Percentiles rank a stretch among this genome's conserved stretches.
Evolutionary conservation across 2,113 vertebrate species (phyloP).

Genomic region (Corapipo altera): DNA sequence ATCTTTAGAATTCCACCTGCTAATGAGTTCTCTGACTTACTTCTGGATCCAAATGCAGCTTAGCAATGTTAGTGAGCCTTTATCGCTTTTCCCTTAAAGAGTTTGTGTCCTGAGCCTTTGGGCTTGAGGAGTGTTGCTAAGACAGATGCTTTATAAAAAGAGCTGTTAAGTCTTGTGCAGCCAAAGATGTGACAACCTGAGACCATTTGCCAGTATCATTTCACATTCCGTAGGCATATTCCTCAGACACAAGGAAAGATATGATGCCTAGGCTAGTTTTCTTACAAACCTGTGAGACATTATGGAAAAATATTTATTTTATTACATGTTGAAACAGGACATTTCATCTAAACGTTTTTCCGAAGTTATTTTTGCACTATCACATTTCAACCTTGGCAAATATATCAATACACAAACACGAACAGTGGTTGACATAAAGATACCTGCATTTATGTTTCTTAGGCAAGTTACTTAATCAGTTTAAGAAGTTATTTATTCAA

Average conservation of each 20-base stretch:
- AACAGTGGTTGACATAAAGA: neutral
- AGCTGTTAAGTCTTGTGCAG: constrained; percentile 63
- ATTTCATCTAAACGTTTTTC: neutral
- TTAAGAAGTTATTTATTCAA: constrained; percentile 41
- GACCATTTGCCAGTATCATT: constrained; percentile 55
- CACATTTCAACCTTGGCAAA: neutral
- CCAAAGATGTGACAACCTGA: constrained; percentile 67
- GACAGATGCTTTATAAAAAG: constrained; percentile 62
- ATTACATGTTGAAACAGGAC: neutral
- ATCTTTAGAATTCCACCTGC: constrained; percentile 33
- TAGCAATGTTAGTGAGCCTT: constrained; percentile 51
- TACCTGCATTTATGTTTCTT: neutral
- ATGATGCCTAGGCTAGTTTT: neutral
- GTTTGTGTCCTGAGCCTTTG: constrained; percentile 46
- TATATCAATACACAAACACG: neutral
- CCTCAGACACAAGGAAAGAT: constrained; percentile 9
- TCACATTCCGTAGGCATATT: constrained; percentile 49
- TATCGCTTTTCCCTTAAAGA: constrained; percentile 55
- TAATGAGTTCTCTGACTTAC: constrained; percentile 66
- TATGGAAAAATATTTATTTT: constrained; percentile 35
- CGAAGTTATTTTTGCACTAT: neutral
- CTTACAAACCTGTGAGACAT: neutral
- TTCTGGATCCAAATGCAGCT: constrained; percentile 51
- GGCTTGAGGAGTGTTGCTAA: constrained; percentile 29
- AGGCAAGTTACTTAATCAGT: neutral